Evolutionary conservation across 2,113 vertebrate species (phyloP).

Genomic region (Tringa solitaria): DNA sequence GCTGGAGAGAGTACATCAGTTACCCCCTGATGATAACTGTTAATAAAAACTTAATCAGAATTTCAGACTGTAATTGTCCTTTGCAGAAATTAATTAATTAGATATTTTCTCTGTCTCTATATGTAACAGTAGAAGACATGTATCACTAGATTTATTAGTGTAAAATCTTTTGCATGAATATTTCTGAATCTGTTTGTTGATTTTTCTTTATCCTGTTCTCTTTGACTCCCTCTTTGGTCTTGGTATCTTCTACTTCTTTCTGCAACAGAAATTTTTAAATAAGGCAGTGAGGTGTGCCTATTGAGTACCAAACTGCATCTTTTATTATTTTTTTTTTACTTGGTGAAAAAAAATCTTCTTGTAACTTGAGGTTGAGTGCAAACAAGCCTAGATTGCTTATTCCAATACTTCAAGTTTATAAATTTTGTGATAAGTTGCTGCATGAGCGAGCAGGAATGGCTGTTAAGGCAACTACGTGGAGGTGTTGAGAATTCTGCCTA

Average conservation of each 20-base stretch:
- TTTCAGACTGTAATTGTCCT: neutral
- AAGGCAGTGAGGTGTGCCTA: neutral
- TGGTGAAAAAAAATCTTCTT: neutral
- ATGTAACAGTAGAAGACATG: neutral
- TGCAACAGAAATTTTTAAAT: neutral
- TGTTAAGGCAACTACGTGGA: neutral
- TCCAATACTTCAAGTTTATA: neutral
- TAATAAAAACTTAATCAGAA: neutral
- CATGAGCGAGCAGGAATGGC: neutral
- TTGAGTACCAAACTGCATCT: neutral
- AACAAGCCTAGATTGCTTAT: neutral
- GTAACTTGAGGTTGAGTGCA: neutral
- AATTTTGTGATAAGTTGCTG: neutral
- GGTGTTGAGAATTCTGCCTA: neutral
- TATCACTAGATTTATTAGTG: neutral
- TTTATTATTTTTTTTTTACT: neutral
- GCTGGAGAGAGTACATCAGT: neutral
- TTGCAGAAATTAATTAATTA: neutral
- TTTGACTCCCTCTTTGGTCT: neutral
- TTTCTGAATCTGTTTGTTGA: neutral
- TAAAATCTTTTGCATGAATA: neutral
- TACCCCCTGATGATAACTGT: neutral
- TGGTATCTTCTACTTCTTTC: neutral
- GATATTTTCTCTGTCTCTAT: neutral
- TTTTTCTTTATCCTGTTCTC: neutral